Evolutionary conservation across 2,797 vertebrate species (phyloP).

Genomic region (Graptemys geographica): DNA sequence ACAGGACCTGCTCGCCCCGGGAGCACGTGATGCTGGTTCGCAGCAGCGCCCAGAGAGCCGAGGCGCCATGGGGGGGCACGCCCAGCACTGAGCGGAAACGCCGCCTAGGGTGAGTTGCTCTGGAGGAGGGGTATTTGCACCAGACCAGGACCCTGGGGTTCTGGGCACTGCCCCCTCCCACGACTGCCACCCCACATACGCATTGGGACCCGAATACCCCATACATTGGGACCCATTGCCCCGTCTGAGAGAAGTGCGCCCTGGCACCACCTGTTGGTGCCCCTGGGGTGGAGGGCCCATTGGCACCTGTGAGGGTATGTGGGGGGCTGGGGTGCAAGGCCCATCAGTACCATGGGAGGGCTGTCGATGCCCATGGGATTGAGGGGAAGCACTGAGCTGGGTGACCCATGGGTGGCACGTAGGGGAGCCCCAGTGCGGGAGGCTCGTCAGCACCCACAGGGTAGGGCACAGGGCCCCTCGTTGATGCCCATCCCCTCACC

Average conservation of each 20-base stretch:
- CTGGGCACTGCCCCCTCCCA: neutral
- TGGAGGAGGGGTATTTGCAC: neutral
- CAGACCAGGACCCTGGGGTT: neutral
- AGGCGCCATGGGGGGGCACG: slow-evolving; percentile 75
- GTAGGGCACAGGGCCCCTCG: neutral
- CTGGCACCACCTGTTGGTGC: neutral
- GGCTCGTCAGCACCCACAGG: neutral
- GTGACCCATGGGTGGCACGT: neutral
- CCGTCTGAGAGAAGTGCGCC: neutral
- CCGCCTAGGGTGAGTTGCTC: slow-evolving; percentile 70
- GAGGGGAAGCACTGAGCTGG: neutral
- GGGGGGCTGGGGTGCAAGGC: no score
- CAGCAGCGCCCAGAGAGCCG: slow-evolving; percentile 83
- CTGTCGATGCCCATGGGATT: neutral
- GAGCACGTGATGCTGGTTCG: slow-evolving; percentile 90
- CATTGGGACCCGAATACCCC: no score
- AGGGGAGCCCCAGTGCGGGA: neutral
- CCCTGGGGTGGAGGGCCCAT: neutral
- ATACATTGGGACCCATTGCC: neutral
- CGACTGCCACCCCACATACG: neutral
- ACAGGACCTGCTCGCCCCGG: slow-evolving; percentile 89
- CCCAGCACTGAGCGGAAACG: slow-evolving; percentile 74
- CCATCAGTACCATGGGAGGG: neutral
- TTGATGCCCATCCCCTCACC: neutral
- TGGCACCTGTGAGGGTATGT: no score